Conservation (phyloP, 2,888 invertebrate species). For the Stenolophus ochropezus region DNA sequence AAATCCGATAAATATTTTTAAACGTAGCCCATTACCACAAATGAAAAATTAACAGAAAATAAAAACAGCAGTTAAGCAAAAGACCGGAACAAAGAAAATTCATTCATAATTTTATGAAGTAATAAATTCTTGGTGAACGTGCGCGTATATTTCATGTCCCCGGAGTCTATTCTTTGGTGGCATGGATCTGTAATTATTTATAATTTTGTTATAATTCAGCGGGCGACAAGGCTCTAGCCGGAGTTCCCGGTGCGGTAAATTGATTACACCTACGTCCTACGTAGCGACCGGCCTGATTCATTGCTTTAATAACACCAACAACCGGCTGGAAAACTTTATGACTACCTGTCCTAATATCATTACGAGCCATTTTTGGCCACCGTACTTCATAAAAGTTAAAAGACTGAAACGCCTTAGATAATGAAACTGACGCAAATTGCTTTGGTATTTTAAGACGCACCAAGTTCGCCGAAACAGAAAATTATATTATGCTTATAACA, state of each 20-base stretch:
- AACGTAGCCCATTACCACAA: background rate
- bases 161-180: background rate
- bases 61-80: background rate
- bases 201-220: constrained; percentile 29
- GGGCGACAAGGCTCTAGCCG: background rate
- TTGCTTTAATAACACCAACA: constrained; percentile 28
- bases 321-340: constrained; percentile 4
- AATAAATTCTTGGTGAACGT: background rate
- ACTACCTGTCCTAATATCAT: background rate
- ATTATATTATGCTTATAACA: no score
- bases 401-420: background rate
- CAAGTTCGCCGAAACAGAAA: no score
- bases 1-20: background rate
- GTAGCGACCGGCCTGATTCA: constrained; percentile 2
- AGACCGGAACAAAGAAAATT: background rate
- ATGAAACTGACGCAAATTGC: background rate
- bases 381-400: background rate
- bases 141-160: background rate
- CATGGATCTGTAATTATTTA: background rate
- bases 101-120: background rate
- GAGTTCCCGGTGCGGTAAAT: constrained; percentile 9
- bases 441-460: no score
- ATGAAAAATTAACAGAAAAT: background rate
- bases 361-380: constrained; percentile 12
- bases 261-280: constrained; percentile 29